Percentiles rank a stretch among this genome's conserved stretches.
phyloP scores from a whole-genome alignment of 2,797 vertebrate species.

The Chloroceryle amazona region DNA sequence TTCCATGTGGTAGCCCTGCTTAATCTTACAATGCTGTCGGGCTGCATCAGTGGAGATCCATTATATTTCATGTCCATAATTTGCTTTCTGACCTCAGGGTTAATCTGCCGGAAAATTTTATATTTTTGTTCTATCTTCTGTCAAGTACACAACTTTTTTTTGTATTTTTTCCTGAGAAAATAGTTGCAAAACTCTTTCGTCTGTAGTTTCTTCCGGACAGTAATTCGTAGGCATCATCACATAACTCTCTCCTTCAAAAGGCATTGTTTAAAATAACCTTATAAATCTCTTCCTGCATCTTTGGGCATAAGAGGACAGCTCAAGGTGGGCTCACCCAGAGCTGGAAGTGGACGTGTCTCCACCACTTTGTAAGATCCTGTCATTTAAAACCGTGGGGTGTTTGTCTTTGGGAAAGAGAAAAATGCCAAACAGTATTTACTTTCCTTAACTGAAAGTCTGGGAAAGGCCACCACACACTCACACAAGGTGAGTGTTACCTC shows the following conservation, averaged over 20 bases:
- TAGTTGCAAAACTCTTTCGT: not conserved
- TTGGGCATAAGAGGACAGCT: not conserved
- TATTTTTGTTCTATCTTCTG: not conserved
- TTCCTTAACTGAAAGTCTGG: not conserved
- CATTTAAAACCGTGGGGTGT: not conserved
- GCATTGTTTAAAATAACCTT: not conserved
- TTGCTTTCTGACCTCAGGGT: slow-evolving; percentile 5
- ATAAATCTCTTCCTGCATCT: not conserved
- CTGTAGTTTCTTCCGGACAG: not conserved
- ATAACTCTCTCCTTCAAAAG: not conserved
- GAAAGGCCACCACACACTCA: not conserved
- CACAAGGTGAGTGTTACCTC: not conserved
- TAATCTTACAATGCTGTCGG: not conserved
- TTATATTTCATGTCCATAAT: not conserved
- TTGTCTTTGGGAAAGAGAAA: not conserved
- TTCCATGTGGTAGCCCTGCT: not conserved
- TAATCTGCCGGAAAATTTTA: slow-evolving; percentile 30
- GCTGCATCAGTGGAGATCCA: not conserved
- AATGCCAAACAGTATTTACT: not conserved
- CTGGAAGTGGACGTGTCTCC: not conserved
- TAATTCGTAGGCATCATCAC: not conserved
- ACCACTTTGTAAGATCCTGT: not conserved
- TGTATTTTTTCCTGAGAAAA: not conserved
- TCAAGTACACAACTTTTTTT: not conserved
- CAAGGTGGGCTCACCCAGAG: not conserved